Evolutionary conservation across 2,888 invertebrate species (phyloP), one percentile per base, ranked within the genome.

Genomic region (Drosophila pegasa): DNA sequence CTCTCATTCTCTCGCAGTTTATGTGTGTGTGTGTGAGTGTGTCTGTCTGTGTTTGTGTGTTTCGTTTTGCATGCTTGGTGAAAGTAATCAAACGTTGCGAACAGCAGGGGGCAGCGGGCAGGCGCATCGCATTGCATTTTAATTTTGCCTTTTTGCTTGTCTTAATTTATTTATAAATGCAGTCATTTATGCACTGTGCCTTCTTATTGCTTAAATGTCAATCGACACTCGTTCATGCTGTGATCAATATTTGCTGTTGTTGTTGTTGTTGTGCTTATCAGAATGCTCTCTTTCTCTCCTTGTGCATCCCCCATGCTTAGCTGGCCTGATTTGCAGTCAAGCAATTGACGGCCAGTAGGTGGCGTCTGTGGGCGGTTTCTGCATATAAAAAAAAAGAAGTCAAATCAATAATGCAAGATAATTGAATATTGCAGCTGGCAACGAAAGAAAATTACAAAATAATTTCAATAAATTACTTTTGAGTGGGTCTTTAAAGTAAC

Each of bases 21-120:
- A 22, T 50, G 33, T 48, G 50, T 50, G 18, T 14, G 20, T 43
- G 12, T 70, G 18, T 45, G 33, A 33, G 50, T 50, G 18, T 14
- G 20, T 43, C 10, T 70, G 18, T 45, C 29, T 47, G 50, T 66
- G 38, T 65, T 33, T 52, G 55, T 78, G 66, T 64, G 52, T 48
- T 45, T 57, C 27, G 66, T 40, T 62, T 56, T 61, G 75, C 60
- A 59, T 68, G 71, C 71, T 67, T 75, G 86, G 87, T 87, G 84
- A 84, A 84, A 84, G 84, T 84, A 85, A 87, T 79, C 70, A 50
- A 75, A 70, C 62, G 67, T 64, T 68, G 58, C 40, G 51, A 22
- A 20, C 18, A 12, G 8, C 12, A 25, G 35, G 43, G 22, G 40
- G 38, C 9, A 31, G 29, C 38, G 45, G 29, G 54, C 38, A 43